phyloP scores from a whole-genome alignment of 2,797 vertebrate species.

The Enteromius treurensis region DNA sequence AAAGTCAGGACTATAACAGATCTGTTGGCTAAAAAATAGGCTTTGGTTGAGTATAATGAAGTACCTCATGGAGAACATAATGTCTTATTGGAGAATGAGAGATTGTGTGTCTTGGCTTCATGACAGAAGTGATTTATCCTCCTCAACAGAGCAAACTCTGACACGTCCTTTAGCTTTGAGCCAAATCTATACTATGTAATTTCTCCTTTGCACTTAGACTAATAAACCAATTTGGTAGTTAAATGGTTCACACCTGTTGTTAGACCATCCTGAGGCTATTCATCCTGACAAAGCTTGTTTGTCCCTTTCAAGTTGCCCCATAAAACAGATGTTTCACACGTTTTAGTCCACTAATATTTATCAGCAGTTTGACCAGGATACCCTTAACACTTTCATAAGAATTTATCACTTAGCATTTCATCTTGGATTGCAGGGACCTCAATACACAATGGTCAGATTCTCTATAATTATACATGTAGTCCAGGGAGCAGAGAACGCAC shows the following conservation, averaged over 20 bases:
- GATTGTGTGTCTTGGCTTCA: slow-evolving; percentile 21
- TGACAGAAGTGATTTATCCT: slow-evolving; percentile 54
- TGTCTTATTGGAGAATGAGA: slow-evolving; percentile 25
- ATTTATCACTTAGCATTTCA: background rate
- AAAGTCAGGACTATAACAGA: background rate
- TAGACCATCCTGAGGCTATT: slow-evolving; percentile 41
- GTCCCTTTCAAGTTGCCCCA: slow-evolving; percentile 43
- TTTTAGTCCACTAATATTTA: slow-evolving; percentile 13
- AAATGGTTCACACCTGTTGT: slow-evolving; percentile 58
- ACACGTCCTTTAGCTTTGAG: slow-evolving; percentile 59
- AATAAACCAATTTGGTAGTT: slow-evolving; percentile 60
- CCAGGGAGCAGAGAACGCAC: background rate
- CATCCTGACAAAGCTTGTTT: slow-evolving; percentile 40
- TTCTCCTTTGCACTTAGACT: slow-evolving; percentile 40
- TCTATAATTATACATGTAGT: background rate
- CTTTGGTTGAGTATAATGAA: slow-evolving; percentile 7
- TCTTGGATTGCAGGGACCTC: background rate
- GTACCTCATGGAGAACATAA: slow-evolving; percentile 17
- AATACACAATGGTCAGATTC: background rate
- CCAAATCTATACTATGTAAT: slow-evolving; percentile 50
- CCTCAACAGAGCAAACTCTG: slow-evolving; percentile 57
- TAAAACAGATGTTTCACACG: slow-evolving; percentile 54
- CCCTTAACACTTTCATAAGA: background rate
- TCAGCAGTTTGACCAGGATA: background rate
- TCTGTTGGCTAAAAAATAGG: background rate